Percentiles rank a stretch among this genome's conserved stretches.
Conservation (phyloP, 2,113 vertebrate species). For the Chunga burmeisteri region DNA sequence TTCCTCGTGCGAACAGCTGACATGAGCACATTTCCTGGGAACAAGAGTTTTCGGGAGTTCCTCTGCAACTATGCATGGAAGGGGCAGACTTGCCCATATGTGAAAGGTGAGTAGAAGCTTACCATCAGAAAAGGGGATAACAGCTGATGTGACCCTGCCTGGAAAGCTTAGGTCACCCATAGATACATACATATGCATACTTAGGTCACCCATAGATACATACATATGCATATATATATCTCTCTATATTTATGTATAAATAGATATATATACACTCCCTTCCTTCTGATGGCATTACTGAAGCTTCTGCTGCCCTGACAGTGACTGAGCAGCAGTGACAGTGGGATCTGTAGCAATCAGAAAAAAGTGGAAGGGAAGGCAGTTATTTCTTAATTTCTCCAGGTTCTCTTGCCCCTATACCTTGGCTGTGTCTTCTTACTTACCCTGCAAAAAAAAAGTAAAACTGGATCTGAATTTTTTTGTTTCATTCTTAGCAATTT, state of each 20-base stretch:
- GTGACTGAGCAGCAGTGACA: not conserved
- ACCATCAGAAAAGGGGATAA: not conserved
- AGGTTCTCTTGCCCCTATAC: not conserved
- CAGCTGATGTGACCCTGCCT: not conserved
- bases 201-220: no score
- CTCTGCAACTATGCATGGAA: not conserved
- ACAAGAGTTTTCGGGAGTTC: not conserved
- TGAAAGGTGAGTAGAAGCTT: not conserved
- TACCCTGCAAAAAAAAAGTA: rapidly evolving
- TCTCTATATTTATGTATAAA: not conserved
- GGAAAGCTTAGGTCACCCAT: not conserved
- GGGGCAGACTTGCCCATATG: not conserved
- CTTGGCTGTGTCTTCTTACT: not conserved
- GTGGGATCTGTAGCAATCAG: not conserved
- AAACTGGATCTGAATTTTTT: not conserved
- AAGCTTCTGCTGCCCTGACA: not conserved
- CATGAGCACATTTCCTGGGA: not conserved
- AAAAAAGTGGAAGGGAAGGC: not conserved
- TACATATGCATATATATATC: rapidly evolving
- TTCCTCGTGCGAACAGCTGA: not conserved
- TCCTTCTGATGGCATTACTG: not conserved
- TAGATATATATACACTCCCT: rapidly evolving
- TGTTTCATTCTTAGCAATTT: not conserved
- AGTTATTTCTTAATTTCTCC: not conserved
- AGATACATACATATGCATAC: rapidly evolving